phyloP scores from a whole-genome alignment of 2,888 invertebrate species.

The Sialis lutaria region DNA sequence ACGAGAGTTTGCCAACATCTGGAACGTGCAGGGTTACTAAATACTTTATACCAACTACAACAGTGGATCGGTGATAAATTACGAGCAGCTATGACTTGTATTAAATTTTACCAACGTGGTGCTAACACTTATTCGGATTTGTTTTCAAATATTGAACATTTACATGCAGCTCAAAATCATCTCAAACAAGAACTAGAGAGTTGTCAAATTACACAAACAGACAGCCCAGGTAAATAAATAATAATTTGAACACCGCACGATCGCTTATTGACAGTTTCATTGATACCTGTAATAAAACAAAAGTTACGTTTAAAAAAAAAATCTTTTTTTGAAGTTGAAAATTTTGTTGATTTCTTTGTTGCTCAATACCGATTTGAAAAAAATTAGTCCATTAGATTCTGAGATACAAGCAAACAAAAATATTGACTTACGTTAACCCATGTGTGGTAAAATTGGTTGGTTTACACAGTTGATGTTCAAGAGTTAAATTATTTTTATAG shows the following conservation, averaged over 20 bases:
- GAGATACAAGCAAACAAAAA: too few species aligned
- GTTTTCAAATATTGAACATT: slow-evolving; percentile 29
- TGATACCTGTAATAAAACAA: too few species aligned
- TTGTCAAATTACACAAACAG: slow-evolving; percentile 30
- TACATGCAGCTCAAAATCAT: slow-evolving; percentile 43
- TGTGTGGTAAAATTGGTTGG: too few species aligned
- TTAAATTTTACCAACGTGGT: slow-evolving; percentile 51
- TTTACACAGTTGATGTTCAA: background rate
- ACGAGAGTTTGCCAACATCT: slow-evolving; percentile 52
- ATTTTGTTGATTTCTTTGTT: slow-evolving; percentile 1
- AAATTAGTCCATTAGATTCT: too few species aligned
- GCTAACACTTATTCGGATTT: slow-evolving; percentile 37
- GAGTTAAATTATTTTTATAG: slow-evolving; percentile 7
- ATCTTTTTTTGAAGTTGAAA: background rate
- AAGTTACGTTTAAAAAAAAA: too few species aligned
- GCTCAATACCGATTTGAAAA: background rate
- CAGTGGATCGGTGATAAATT: slow-evolving; percentile 53
- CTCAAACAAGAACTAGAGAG: slow-evolving; percentile 41
- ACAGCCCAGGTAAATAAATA: slow-evolving; percentile 18
- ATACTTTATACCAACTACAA: slow-evolving; percentile 60
- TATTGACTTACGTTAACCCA: too few species aligned
- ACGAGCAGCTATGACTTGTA: slow-evolving; percentile 64
- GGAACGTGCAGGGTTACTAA: slow-evolving; percentile 45
- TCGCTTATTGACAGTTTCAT: too few species aligned
- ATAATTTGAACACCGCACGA: background rate